Base-by-base conservation (phyloP, 2,797 vertebrate species). In the Macroramphosus scolopax region DNA sequence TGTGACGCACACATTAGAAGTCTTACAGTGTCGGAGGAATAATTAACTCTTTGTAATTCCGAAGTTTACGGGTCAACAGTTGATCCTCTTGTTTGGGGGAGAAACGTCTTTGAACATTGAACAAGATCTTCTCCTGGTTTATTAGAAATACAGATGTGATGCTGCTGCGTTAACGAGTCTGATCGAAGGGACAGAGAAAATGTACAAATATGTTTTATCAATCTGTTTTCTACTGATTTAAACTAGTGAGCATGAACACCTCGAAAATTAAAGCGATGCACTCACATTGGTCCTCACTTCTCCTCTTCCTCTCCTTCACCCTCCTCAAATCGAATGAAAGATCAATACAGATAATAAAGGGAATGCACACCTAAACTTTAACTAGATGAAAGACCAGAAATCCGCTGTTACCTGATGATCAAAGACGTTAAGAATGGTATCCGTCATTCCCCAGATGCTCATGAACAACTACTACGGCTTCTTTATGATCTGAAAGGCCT, bases 181-280 rank as follows among this genome's bases (percentile, higher is more conserved):
- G 20, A n/a, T 6, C 20, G 20, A 22, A 22, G 3, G 20, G 3
- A 22, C 20, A 22, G 3, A 22, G 59, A 62, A 74, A 18, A 39
- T 75, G 68, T 57, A 68, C 46, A 78, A 62, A 71, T 34, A 45
- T 51, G 32, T 36, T 37, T 36, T 79, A n/a, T 76, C 57, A 78
- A 54, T 63, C 25, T 39, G 1, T 56, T 39, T 35, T 30, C 20
- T 71, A 58, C 41, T 36, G 64, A 52, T 44, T 56, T 41, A 20
- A 61, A 67, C 20, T 5, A 14, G 13, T 75, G 16, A 51, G 51
- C 41, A 56, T 40, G 44, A 15, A 59, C 60, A 58, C 1, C 2
- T 32, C 38, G 6, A 24, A 51, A 45, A 81, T 49, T 71, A 67
- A 74, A 76, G 41, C n/a, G 45, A 48, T 29, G 13, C 16, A 29